Base-by-base conservation (phyloP, 1,140 invertebrate genomes). In the Pseudachorutes palmiensis region DNA sequence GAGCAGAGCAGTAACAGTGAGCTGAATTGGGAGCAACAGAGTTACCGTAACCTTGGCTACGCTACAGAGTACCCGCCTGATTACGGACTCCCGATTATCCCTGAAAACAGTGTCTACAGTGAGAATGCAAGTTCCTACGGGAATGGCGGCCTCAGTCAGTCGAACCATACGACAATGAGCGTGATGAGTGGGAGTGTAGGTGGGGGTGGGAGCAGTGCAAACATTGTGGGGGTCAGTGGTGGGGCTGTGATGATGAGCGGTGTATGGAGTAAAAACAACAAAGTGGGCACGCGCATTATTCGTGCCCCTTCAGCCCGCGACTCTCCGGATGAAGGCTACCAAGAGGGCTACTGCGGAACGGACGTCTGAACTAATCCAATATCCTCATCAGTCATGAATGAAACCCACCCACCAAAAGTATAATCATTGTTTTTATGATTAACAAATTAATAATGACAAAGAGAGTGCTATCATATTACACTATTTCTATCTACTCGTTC, bases 291-390 rank as follows among this genome's bases (percentile, higher is more conserved):
- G 90, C 1, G 85, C 49, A 71, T 74, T 62, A 70, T 51, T 3
- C 5, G 70, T 3, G 72, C 72, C 5, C 69, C 83, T 68, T 87
- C 86, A 71, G 89, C 86, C 68, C 83, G 89, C 74, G 91, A 89
- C 77, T 89, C 89, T 1, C 88, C 89, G 22, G 92, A 94, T 75
- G 91, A 94, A 78, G 89, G 90, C 22, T 94, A 92, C 75, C 91
- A 92, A 77, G 92, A 94, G 80, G 90, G 90, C 14, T 72, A 77
- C 68, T 91, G 90, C 77, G 91, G 90, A 49, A 93, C 91, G 26
- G 91, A 94, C 78, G 91, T 94, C 76, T 94, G 84, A 83, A 76
- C 32, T 41, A n/a, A n/a, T n/a, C n/a, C n/a, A n/a, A n/a, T n/a
- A n/a, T n/a, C n/a, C n/a, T n/a, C n/a, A n/a, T n/a, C n/a, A n/a